Base-by-base conservation (phyloP, 1,140 invertebrate species). In the Pachypsylla venusta region DNA sequence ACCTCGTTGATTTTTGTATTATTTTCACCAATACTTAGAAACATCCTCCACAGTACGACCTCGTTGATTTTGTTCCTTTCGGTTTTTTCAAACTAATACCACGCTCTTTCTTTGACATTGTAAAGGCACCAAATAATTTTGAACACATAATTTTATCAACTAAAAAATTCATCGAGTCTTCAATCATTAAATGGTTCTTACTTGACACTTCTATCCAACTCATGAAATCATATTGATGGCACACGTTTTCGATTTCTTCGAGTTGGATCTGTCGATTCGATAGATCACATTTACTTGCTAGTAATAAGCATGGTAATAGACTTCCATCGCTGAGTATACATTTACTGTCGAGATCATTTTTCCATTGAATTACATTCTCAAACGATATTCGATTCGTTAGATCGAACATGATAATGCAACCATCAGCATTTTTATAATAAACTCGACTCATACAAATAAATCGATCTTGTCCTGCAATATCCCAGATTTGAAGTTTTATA, bases 141-240 rank as follows among this genome's bases (percentile, higher is more conserved):
- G 42, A 48, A 19, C 42, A 48, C 16, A 48, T 48, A 22, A 48
- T 48, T 22, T 22, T 48, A 19, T 48, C 42, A n/a, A 48, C 42
- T 48, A 48, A 22, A n/a, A 48, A 48, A 19, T 48, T 48, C 42
- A 48, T 48, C 42, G 42, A 48, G 42, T 48, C 42, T 48, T 48
- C 42, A 3, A 48, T 48, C 42, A 48, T 48, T 3, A 48, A 22
- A 48, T 48, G 42, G 7, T 48, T 22, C 42, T 48, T 48, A 22
- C 42, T 48, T n/a, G 4, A 5, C 4, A 48, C 42, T 22, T 48
- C 42, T 48, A 48, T 48, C 42, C 42, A 48, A 19, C 42, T 48
- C 42, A 48, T 48, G n/a, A 48, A 48, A 22, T 48, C 22, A 22
- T 48, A 48, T 22, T 48, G 42, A 5, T 48, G 42, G 42, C 42